Base-by-base conservation (phyloP, 2,888 invertebrate genomes). In the Hartigia nigra region DNA sequence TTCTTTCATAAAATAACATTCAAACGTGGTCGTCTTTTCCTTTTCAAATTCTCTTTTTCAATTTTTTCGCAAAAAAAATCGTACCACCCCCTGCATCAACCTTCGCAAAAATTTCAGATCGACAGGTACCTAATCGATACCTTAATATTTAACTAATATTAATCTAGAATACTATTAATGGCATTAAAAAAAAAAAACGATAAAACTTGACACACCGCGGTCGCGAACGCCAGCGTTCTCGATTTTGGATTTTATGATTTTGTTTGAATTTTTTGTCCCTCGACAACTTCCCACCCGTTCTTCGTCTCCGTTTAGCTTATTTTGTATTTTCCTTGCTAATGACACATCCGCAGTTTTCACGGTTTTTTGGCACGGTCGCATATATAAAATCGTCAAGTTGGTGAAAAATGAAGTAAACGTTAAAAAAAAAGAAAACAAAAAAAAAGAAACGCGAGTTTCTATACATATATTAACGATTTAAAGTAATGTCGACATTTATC, bases 121-220 rank as follows among this genome's bases (percentile, higher is more conserved):
- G 34, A 72, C 34, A 72, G 72, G 31, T 72, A 72, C 31, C 31
- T 11, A 31, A 74, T 12, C 12, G 23, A 76, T 76, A 76, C 39
- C 72, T 76, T 55, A 78, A 76, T 72, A 76, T 69, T 34, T 76
- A 55, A 37, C 55, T 74, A 76, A 36, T 74, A 78, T 70, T 77
- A 75, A 76, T 75, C 39, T 70, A 78, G 23, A 23, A 35, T 14
- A 36, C n/a, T 32, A 37, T 12, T 74, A 32, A 37, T 32, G 9
- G 23, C 23, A 35, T 55, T 72, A 35, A 69, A 78, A 78, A 78
- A 35, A n/a, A n/a, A n/a, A 75, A 37, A 78, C 31, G 37, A 0
- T 23, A 76, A 76, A 76, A 76, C 75, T 70, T 76, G 76, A 78
- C 35, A 39, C 12, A 76, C 55, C 37, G 32, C 23, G 12, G 55